phyloP scores from a whole-genome alignment of 1,140 invertebrate genomes.

The Thaumetopoea pityocampa region DNA sequence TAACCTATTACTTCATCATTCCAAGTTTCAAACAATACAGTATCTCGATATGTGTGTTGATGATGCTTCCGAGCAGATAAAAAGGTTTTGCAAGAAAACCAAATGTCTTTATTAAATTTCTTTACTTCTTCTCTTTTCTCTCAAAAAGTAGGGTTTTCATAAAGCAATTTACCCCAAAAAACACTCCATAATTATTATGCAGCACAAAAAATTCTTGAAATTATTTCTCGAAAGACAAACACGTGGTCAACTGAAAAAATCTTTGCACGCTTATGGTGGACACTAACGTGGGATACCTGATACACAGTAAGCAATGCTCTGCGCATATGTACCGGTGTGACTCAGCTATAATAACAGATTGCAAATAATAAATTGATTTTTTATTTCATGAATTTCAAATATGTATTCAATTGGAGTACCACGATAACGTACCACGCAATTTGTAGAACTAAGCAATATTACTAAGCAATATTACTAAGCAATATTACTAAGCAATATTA shows the following conservation, averaged over 20 bases:
- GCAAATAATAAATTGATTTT: too few relatives aligned
- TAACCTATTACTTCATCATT: slow-evolving; percentile 14
- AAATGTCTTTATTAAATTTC: slow-evolving; percentile 14
- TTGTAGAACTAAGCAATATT: too few relatives aligned
- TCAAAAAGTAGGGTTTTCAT: slow-evolving; percentile 8
- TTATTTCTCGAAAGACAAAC: slow-evolving; percentile 8
- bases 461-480: too few relatives aligned
- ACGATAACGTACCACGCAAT: too few relatives aligned
- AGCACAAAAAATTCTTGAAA: slow-evolving; percentile 7
- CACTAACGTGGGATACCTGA: slow-evolving; percentile 4
- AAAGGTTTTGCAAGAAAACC: slow-evolving; percentile 20
- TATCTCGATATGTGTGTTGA: slow-evolving; percentile 19
- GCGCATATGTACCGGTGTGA: too few relatives aligned
- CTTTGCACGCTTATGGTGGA: not conserved
- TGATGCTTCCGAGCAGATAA: slow-evolving; percentile 21
- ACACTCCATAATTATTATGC: slow-evolving; percentile 6
- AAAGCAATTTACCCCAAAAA: too few relatives aligned
- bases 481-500: too few relatives aligned
- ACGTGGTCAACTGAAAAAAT: slow-evolving; percentile 3
- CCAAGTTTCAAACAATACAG: slow-evolving; percentile 17
- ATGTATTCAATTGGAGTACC: too few relatives aligned
- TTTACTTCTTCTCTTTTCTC: slow-evolving; percentile 11
- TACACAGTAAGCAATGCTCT: too few relatives aligned
- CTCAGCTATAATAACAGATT: too few relatives aligned
- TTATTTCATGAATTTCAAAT: too few relatives aligned